A percentile compares a stretch with the other conserved stretches of the same genome.
These are phyloP conservation scores for Gopherus flavomarginatus DNA, from an alignment of 2,113 vertebrate genomes.

Conservation along the genomic window DNA sequence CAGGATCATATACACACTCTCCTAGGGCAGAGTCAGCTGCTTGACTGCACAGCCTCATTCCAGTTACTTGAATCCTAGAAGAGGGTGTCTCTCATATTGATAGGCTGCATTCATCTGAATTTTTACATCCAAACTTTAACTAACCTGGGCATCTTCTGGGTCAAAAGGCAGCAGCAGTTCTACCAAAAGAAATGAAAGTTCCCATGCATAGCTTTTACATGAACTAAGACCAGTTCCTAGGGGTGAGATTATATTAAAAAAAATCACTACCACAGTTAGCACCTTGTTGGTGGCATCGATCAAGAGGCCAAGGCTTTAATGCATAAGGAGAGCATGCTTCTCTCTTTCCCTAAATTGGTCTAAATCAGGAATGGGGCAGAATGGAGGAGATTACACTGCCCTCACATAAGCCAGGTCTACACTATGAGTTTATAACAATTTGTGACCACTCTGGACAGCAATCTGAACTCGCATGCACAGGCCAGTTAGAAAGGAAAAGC, in stretches of 20 bases:
- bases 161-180: too few relatives aligned
- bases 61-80: too few relatives aligned
- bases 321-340: accelerated
- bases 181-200: too few relatives aligned
- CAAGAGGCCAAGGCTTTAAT: not conserved
- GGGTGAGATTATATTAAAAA: not conserved
- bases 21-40: not conserved
- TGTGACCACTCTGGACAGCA: too few relatives aligned
- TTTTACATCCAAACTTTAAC: too few relatives aligned
- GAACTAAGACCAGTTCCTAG: not conserved
- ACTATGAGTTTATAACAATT: too few relatives aligned
- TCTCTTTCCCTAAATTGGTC: not conserved
- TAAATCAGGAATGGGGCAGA: not conserved
- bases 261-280: accelerated
- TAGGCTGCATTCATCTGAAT: too few relatives aligned
- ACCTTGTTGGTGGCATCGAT: not conserved
- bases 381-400: accelerated
- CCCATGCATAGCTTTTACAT: too few relatives aligned
- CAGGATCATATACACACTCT: not conserved
- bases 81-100: too few relatives aligned
- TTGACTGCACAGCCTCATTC: not conserved
- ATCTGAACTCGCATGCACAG: too few relatives aligned
- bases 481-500: too few relatives aligned
- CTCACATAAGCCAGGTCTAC: not conserved
- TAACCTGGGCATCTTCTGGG: too few relatives aligned